Percentiles rank a stretch among this genome's conserved stretches.
phyloP scores from a whole-genome alignment of 2,113 vertebrate species.

The Odontophorus gujanensis region DNA sequence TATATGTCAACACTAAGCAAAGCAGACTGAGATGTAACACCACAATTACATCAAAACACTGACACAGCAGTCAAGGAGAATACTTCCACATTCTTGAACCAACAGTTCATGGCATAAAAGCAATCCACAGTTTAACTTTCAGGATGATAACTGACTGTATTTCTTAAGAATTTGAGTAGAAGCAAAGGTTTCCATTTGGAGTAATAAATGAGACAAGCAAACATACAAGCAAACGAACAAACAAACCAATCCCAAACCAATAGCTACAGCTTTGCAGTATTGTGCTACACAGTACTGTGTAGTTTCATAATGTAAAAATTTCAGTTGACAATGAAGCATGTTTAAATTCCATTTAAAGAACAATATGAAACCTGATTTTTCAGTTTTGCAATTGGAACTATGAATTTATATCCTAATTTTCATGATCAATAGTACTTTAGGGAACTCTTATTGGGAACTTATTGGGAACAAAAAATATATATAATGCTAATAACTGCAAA shows the following conservation, averaged over 20 bases:
- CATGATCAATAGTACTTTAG: neutral
- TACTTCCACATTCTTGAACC: neutral
- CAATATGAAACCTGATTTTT: neutral
- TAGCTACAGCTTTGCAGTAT: neutral
- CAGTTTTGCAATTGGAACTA: neutral
- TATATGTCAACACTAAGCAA: neutral
- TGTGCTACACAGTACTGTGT: neutral
- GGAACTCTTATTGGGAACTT: neutral
- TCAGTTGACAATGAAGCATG: neutral
- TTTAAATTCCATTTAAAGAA: neutral
- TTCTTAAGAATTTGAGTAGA: neutral
- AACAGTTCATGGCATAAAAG: neutral
- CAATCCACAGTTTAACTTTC: neutral
- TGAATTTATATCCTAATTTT: neutral
- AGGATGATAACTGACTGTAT: neutral
- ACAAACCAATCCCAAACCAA: neutral
- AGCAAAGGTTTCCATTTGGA: neutral
- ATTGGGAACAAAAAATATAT: neutral
- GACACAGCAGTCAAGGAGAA: neutral
- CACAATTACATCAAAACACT: neutral
- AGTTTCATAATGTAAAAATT: neutral
- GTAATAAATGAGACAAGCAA: neutral
- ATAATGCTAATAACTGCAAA: neutral
- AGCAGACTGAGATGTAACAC: fast-evolving
- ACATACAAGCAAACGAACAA: neutral